Conservation (phyloP, 2,888 invertebrate species). For the Onchidella celtica region DNA sequence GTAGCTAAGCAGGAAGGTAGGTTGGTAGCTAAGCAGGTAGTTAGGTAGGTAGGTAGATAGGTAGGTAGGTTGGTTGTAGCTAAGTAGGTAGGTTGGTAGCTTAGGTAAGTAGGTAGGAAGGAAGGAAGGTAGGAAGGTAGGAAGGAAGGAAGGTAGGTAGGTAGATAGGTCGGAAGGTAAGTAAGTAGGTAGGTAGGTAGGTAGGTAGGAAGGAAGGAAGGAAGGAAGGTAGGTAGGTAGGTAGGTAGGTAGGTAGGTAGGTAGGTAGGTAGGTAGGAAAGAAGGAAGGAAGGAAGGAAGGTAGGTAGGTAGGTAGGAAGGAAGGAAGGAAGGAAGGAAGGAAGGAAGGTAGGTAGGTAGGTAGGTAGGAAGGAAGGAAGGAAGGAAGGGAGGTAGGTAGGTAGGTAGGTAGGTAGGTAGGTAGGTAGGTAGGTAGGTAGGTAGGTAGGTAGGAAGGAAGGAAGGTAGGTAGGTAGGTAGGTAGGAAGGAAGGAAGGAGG, state of each 20-base stretch:
- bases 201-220: slow-evolving; percentile 13
- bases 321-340: not conserved
- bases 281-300: no score
- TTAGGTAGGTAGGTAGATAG: no score
- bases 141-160: slow-evolving; percentile 2
- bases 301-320: slow-evolving; percentile 7
- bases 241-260: not conserved
- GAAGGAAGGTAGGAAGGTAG: slow-evolving; percentile 2
- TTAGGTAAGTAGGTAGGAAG: slow-evolving; percentile 8
- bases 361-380: slow-evolving; percentile 1
- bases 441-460: slow-evolving; percentile 15
- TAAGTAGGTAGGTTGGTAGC: no score
- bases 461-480: slow-evolving; percentile 18
- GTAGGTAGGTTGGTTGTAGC: no score
- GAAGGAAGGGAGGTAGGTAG: no score
- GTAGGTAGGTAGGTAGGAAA: slow-evolving; percentile 11
- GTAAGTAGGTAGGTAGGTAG: no score
- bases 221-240: slow-evolving; percentile 17
- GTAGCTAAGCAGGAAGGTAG: no score
- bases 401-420: slow-evolving; percentile 20
- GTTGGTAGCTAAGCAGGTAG: no score
- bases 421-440: slow-evolving; percentile 28
- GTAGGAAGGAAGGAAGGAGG: slow-evolving; percentile 8
- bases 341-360: slow-evolving; percentile 3
- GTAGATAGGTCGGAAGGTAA: slow-evolving; percentile 6